Evolutionary conservation across 2,888 invertebrate genomes (phyloP).

Genomic region (Eupithecia subfuscata): DNA sequence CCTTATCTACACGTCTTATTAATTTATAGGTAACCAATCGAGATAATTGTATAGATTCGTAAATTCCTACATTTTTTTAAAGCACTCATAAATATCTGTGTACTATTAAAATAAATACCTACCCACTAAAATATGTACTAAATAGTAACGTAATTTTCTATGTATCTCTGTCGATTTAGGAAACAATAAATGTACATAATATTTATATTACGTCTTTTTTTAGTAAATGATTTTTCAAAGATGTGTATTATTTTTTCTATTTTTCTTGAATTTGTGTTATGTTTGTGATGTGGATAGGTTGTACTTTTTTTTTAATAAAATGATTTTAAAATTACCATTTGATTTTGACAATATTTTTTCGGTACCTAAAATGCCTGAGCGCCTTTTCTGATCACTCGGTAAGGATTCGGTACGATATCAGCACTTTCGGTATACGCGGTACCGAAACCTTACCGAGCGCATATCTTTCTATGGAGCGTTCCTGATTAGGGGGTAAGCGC

Average conservation of each 20-base stretch:
- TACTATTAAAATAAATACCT: neutral
- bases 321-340: conserved; percentile 14
- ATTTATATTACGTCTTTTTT: conserved; percentile 58
- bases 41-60: neutral
- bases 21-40: neutral
- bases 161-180: conserved; percentile 32
- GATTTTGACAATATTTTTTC: neutral
- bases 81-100: no score
- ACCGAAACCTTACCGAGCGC: no score
- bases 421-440: no score
- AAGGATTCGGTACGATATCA: no score
- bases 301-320: conserved; percentile 41
- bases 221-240: conserved; percentile 44
- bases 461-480: no score
- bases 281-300: conserved; percentile 49
- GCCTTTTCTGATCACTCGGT: no score
- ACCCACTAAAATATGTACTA: neutral
- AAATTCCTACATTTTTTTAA: neutral
- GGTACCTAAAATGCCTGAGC: neutral
- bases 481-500: no score
- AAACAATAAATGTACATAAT: conserved; percentile 62
- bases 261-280: conserved; percentile 37
- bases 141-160: conserved; percentile 6
- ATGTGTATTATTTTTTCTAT: conserved; percentile 46
- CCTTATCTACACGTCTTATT: neutral